These are phyloP conservation scores for Pygoscelis adeliae DNA, from an alignment of 2,113 vertebrate genomes.

Conservation along the genomic window DNA sequence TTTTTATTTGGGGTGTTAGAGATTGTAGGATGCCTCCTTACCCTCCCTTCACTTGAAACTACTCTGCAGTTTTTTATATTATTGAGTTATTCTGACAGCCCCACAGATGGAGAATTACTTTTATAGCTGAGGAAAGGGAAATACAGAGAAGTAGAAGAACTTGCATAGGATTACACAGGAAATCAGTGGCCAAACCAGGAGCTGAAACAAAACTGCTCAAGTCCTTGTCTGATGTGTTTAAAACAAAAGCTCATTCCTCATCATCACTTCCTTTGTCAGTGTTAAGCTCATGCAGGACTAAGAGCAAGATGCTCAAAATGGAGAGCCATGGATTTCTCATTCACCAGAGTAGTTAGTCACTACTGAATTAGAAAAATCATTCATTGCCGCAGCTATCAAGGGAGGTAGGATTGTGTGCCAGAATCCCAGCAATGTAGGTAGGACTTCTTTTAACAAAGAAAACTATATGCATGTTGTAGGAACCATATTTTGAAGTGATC, in stretches of 20 bases:
- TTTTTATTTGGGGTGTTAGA: background rate
- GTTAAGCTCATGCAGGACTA: background rate
- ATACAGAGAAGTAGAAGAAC: background rate
- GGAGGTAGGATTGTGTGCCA: background rate
- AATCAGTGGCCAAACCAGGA: background rate
- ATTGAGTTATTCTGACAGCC: background rate
- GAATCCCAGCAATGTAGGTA: background rate
- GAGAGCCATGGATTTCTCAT: background rate
- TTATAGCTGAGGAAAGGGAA: background rate
- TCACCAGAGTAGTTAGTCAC: background rate
- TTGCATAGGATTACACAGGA: background rate
- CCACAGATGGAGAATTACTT: background rate
- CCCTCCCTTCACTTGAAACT: background rate
- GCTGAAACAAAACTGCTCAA: background rate
- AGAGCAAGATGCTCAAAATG: background rate
- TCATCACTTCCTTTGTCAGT: background rate
- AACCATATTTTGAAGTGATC: background rate
- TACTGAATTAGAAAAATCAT: background rate
- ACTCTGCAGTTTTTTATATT: background rate
- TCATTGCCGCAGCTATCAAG: background rate
- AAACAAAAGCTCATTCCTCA: background rate
- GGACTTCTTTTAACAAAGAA: background rate
- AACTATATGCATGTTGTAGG: background rate
- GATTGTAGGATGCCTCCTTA: background rate
- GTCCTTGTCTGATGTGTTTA: background rate